Evolutionary conservation across 2,888 invertebrate species (phyloP).

Genomic region (Thysanoteuthis rhombus): DNA sequence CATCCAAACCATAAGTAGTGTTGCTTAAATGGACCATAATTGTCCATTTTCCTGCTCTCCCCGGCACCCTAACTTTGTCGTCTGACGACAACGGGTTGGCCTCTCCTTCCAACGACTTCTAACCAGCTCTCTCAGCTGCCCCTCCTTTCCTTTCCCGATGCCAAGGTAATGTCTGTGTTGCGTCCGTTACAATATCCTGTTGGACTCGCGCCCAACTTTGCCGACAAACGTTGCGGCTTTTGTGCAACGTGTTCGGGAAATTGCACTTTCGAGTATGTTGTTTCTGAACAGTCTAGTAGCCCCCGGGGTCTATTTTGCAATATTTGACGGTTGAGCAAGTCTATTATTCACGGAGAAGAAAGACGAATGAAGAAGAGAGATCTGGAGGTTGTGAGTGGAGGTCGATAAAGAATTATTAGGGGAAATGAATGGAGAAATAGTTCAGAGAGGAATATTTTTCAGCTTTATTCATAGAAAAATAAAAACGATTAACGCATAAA

Average conservation of each 20-base stretch:
- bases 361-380: not conserved
- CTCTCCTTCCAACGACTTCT: not conserved
- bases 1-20: slow-evolving; percentile 12
- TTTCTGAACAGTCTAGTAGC: not conserved
- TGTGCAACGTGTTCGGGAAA: not conserved
- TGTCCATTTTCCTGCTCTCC: not conserved
- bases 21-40: slow-evolving; percentile 12
- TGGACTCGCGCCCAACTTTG: not conserved
- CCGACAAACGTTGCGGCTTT: not conserved
- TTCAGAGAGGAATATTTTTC: not conserved
- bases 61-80: not conserved
- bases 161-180: not conserved
- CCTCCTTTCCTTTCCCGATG: not conserved
- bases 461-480: not conserved
- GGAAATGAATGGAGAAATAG: not conserved
- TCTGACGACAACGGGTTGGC: not conserved
- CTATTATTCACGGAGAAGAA: not conserved
- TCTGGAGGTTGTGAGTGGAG: not conserved
- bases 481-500: not conserved
- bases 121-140: not conserved
- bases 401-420: not conserved
- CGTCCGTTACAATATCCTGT: slow-evolving; percentile 12
- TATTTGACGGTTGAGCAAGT: not conserved
- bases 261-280: not conserved
- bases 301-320: slow-evolving; percentile 12